phyloP scores from a whole-genome alignment of 2,797 vertebrate genomes.

The Otolemur crassicaudatus region DNA sequence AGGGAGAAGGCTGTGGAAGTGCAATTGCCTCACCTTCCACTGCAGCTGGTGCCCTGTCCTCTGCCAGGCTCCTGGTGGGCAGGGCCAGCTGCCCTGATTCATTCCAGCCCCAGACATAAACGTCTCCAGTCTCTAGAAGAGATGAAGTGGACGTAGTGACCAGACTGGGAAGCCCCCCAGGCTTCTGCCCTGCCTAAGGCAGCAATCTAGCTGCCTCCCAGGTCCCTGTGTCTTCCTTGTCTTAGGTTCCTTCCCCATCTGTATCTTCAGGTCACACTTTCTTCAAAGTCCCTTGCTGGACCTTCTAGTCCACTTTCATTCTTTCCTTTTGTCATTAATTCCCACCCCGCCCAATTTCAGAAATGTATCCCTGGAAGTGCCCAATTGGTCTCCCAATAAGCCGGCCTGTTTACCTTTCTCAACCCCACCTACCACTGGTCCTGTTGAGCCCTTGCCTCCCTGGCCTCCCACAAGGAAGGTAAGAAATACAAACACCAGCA shows the following conservation, averaged over 20 bases:
- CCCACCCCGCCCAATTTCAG: background rate
- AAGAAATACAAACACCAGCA: background rate
- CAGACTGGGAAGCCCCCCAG: background rate
- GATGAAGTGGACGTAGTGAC: background rate
- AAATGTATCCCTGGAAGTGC: background rate
- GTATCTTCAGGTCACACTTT: background rate
- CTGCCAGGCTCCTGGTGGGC: slow-evolving; percentile 86
- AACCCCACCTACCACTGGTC: background rate
- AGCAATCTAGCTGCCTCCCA: background rate
- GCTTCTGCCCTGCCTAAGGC: too few relatives aligned
- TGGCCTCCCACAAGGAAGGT: background rate
- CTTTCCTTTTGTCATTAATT: background rate
- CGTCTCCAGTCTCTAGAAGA: slow-evolving; percentile 90
- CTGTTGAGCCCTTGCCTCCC: background rate
- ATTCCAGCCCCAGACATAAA: slow-evolving; percentile 99
- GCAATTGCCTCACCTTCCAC: slow-evolving; percentile 47
- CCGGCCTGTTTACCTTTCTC: background rate
- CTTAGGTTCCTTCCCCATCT: background rate
- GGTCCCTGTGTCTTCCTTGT: background rate
- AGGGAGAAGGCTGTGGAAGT: background rate
- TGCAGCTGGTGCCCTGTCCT: background rate
- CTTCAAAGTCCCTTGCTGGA: background rate
- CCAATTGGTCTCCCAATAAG: background rate
- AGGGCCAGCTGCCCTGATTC: slow-evolving; percentile 96
- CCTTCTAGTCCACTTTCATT: background rate